phyloP scores from a whole-genome alignment of 2,797 vertebrate genomes.

The Manis javanica region DNA sequence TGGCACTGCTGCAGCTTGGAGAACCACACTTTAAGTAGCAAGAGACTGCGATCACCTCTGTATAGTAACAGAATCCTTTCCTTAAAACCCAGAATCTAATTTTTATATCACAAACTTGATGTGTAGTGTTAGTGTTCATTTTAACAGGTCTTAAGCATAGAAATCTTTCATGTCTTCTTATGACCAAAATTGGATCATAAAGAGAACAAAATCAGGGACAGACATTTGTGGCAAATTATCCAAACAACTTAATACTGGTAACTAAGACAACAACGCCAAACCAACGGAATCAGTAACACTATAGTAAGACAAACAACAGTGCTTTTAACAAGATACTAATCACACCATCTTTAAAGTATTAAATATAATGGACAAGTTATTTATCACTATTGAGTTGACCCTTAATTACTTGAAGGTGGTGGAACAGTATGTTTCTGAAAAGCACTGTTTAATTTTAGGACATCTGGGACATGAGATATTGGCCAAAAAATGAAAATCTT shows the following conservation, averaged over 20 bases:
- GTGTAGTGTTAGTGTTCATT: neutral
- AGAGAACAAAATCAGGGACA: neutral
- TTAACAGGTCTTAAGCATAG: neutral
- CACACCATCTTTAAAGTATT: slow-evolving; percentile 33
- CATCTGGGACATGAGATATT: neutral
- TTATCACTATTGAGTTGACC: neutral
- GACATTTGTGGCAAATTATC: neutral
- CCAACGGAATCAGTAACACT: neutral
- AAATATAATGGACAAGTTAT: neutral
- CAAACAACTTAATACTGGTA: neutral
- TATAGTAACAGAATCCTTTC: neutral
- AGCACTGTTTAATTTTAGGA: slow-evolving; percentile 1
- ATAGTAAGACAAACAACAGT: neutral
- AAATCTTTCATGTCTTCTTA: neutral
- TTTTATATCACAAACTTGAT: neutral
- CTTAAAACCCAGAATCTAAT: neutral
- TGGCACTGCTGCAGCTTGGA: neutral
- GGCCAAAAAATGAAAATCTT: neutral
- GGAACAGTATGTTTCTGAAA: neutral
- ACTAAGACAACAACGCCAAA: neutral
- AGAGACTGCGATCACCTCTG: neutral
- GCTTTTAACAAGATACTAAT: neutral
- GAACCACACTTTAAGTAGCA: neutral
- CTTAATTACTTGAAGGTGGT: neutral
- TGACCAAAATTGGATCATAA: neutral